Evolutionary conservation across 2,113 vertebrate species (phyloP).

Genomic region (Pachycephala philippinensis): DNA sequence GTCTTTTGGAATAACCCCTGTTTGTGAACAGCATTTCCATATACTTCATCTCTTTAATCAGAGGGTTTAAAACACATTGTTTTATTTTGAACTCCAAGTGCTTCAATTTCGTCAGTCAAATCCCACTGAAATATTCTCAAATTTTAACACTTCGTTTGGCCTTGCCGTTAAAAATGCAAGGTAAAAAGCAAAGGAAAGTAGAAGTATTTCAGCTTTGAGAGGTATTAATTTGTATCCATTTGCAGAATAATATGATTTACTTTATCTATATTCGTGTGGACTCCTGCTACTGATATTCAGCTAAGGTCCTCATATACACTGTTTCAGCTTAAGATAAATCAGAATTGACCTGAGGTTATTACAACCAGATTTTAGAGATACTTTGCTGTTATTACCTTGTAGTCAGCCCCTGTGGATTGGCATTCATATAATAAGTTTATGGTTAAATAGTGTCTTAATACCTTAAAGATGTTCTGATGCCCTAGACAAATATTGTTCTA

Average conservation of each 20-base stretch:
- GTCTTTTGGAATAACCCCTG: neutral
- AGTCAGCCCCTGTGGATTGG: neutral
- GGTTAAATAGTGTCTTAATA: neutral
- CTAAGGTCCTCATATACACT: neutral
- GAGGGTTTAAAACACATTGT: neutral
- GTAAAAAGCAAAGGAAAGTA: neutral
- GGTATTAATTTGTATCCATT: neutral
- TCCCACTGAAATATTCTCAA: neutral
- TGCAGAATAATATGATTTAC: neutral
- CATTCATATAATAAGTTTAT: neutral
- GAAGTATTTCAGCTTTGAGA: neutral
- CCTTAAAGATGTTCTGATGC: neutral
- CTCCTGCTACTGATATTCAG: neutral
- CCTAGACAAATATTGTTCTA: neutral
- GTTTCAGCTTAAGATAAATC: neutral
- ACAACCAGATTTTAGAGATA: neutral
- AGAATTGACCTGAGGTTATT: neutral
- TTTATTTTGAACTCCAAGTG: neutral
- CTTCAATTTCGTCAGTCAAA: neutral
- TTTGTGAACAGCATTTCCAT: neutral
- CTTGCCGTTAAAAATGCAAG: neutral
- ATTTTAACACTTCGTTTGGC: neutral
- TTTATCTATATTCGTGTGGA: neutral
- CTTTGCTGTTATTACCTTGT: neutral
- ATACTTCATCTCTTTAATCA: neutral